Evolutionary conservation across 2,888 invertebrate species (phyloP).

Genomic region (Plagodis pulveraria): DNA sequence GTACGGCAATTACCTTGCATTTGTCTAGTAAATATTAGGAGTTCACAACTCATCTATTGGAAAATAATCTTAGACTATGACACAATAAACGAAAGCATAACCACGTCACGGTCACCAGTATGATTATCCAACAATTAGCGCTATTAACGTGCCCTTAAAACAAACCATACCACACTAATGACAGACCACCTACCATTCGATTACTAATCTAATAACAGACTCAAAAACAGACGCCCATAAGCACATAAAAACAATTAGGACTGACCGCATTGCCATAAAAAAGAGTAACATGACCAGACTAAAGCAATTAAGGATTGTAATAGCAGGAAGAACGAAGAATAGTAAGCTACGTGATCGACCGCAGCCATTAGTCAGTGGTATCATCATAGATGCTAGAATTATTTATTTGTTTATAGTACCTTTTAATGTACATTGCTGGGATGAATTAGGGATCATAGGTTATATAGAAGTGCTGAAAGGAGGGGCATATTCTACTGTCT

Average conservation of each 20-base stretch:
- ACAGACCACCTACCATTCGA: conserved; percentile 25
- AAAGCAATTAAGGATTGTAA: conserved; percentile 80
- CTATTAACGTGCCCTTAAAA: conserved; percentile 19
- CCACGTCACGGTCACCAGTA: not conserved
- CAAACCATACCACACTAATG: conserved; percentile 24
- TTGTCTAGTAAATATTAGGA: too few relatives aligned
- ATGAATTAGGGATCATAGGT: not conserved
- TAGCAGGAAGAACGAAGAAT: conserved; percentile 70
- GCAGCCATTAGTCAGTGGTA: conserved; percentile 23
- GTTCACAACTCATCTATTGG: too few relatives aligned
- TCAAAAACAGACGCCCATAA: conserved; percentile 68
- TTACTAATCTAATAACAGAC: conserved; percentile 65
- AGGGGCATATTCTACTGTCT: too few relatives aligned
- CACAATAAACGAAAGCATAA: conserved; percentile 1
- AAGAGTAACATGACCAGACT: conserved; percentile 78
- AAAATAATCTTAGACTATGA: too few relatives aligned
- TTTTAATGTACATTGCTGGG: conserved; percentile 31
- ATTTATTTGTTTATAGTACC: conserved; percentile 28
- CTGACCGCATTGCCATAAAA: conserved; percentile 81
- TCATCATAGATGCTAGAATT: conserved; percentile 16
- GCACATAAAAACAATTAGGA: conserved; percentile 81
- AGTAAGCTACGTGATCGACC: conserved; percentile 34
- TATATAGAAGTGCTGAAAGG: too few relatives aligned
- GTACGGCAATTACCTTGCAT: too few relatives aligned
- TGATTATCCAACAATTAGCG: conserved; percentile 15